Evolutionary conservation across 1,140 invertebrate species (phyloP), one percentile per base, ranked within the genome.

Genomic region (Drosophila teissieri): DNA sequence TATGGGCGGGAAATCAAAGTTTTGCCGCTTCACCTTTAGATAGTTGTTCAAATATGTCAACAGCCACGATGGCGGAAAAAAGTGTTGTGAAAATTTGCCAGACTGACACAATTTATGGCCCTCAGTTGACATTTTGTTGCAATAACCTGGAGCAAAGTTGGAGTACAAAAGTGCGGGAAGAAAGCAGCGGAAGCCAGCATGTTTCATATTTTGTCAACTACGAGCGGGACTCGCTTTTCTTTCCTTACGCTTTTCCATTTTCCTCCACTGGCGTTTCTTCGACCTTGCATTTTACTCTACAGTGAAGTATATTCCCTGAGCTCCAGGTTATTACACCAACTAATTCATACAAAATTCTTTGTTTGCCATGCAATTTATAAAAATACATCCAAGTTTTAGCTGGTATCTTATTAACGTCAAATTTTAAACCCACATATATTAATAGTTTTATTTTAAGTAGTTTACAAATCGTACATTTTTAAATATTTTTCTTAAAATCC

Each of bases 41-140:
- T 72, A 84, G 76, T 80, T 80, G 84, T 76, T 79, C 83, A 77
- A 86, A 86, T 89, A 88, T 89, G 83, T 88, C 83, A 88, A 89
- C 84, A 80, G 78, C 69, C 67, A 79, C 45, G 55, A 52, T 48
- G 51, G 34, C n/a, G 72, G 53, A 49, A 69, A 68, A 80, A 68
- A 86, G 64, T 62, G 63, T 54, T 77, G 63, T 39, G 51, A 79
- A 88, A 85, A 80, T 80, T 83, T 82, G 65, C 70, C 83, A 86
- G 75, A 88, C 79, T 83, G 79, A 75, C 67, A 79, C 83, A 86
- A 86, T 86, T 86, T 86, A 86, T 86, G 79, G 74, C 80, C 72
- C 79, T 77, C 76, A 64, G 79, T 88, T 88, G 83, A 86, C 83
- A 88, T 86, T 88, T 83, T 86, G 70, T 79, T 86, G 83, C 83